Evolutionary conservation across 1,140 invertebrate species (phyloP), one percentile per base, ranked within the genome.

Genomic region (Asobara japonica): DNA sequence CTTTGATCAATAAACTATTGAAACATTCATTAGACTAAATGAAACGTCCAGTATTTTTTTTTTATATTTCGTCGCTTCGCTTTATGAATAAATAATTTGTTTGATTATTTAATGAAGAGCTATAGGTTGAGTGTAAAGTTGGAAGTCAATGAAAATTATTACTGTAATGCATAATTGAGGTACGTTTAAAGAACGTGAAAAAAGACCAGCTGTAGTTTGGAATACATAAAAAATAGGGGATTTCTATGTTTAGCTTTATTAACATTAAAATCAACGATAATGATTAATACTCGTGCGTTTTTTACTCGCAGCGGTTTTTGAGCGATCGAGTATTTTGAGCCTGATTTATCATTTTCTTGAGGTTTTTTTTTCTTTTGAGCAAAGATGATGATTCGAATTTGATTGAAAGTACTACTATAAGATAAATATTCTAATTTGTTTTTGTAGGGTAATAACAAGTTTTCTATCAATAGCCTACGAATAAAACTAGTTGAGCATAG

Each of bases 401-500:
- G 31, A 61, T 62, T 41, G 16, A 62, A 29, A 31, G 27, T 31
- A 30, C 29, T 62, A 30, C 29, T 11, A 62, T 62, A 6, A 62
- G n/a, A 30, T 60, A 60, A 60, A 27, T 29, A 60, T 22, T 60
- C 25, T n/a, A 25, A 60, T 60, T 2, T 6, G 25, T 22, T 1
- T 62, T 62, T 62, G 60, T 56, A 25, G 18, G 25, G 25, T 56
- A 56, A 38, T 64, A 64, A 6, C 33, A 33, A 51, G 5, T 29
- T 62, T 60, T 33, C 7, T 62, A 62, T 38, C 61, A 61, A 62
- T 69, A 69, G 38, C 62, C 16, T 69, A 62, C 18, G 60, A 60
- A 60, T 41, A 61, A 72, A 76, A 76, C 83, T 82, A 84, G 74
- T 84, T 80, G 82, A 86, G 83, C 82, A 83, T 80, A 83, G 74